These are phyloP conservation scores for Peromyscus aztecus DNA, from an alignment of 2,797 vertebrate genomes.

Conservation along the genomic window DNA sequence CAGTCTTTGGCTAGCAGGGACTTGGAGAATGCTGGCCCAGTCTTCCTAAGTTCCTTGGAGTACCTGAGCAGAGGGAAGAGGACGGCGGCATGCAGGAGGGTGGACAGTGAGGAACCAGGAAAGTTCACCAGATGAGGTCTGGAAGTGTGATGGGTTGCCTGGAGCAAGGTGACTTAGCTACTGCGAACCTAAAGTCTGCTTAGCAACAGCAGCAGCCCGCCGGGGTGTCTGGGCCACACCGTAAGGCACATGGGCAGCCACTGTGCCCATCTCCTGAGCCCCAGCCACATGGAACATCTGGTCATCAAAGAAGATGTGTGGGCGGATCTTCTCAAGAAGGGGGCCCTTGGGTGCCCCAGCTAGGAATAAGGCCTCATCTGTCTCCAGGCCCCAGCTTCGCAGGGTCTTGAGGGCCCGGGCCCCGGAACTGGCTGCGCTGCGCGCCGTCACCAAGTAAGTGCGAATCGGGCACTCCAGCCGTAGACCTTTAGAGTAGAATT, in stretches of 20 bases:
- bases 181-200: constrained; percentile 61
- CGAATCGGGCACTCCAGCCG: constrained; percentile 97
- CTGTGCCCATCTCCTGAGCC: constrained; percentile 94
- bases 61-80: neutral
- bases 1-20: constrained; percentile 61
- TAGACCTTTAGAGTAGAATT: constrained; percentile 96
- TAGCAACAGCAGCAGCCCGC: neutral
- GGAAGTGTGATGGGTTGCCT: neutral
- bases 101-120: neutral
- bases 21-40: neutral
- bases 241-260: constrained; percentile 98
- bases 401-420: constrained; percentile 98
- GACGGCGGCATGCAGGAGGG: constrained; percentile 4
- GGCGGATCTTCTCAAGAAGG: constrained; percentile 96
- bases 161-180: constrained; percentile 22
- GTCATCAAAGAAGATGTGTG: constrained; percentile 99
- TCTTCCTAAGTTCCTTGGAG: neutral
- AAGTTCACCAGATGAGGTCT: neutral
- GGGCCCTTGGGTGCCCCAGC: constrained; percentile 97
- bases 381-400: constrained; percentile 97
- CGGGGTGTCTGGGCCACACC: constrained; percentile 93
- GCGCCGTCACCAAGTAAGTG: constrained; percentile 96
- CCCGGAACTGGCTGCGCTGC: constrained; percentile 97
- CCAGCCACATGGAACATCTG: constrained; percentile 99
- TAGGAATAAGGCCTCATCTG: constrained; percentile 96